Evolutionary conservation across 2,888 invertebrate species (phyloP).

Genomic region (Drosophila merina): DNA sequence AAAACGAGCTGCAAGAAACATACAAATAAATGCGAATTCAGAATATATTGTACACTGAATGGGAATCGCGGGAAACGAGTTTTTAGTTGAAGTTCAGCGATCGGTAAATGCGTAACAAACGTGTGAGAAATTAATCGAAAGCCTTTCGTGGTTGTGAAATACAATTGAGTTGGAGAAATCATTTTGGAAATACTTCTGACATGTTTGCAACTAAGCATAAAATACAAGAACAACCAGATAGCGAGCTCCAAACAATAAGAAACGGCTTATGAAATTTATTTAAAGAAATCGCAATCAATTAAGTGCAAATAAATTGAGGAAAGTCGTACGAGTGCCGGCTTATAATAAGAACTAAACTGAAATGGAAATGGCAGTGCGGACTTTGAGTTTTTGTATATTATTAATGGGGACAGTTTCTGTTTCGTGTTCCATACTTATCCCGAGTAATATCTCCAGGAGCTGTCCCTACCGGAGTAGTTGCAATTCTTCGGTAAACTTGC

Average conservation of each 20-base stretch:
- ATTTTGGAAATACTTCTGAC: constrained; percentile 32
- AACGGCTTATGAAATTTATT: constrained; percentile 5
- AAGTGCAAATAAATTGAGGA: not conserved
- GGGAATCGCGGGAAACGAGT: constrained; percentile 72
- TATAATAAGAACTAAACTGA: constrained; percentile 6
- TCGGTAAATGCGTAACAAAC: constrained; percentile 62
- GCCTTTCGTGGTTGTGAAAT: constrained; percentile 40
- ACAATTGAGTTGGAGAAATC: constrained; percentile 6
- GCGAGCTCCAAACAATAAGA: constrained; percentile 14
- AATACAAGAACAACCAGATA: constrained; percentile 33
- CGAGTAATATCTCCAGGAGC: constrained; percentile 54
- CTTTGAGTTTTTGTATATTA: constrained; percentile 50
- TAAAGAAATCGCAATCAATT: constrained; percentile 1
- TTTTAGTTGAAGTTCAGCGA: constrained; percentile 73
- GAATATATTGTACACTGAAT: constrained; percentile 54
- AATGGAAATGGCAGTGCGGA: constrained; percentile 35
- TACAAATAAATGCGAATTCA: constrained; percentile 48
- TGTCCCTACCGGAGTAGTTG: constrained; percentile 62
- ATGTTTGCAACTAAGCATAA: constrained; percentile 52
- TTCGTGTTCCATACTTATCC: not conserved
- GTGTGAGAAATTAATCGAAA: constrained; percentile 29
- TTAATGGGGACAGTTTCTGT: constrained; percentile 39
- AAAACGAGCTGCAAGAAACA: constrained; percentile 54
- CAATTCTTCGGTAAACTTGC: constrained; percentile 56
- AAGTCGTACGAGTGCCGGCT: not conserved